Base-by-base conservation (phyloP, 2,113 vertebrate species). In the Sula dactylatra region DNA sequence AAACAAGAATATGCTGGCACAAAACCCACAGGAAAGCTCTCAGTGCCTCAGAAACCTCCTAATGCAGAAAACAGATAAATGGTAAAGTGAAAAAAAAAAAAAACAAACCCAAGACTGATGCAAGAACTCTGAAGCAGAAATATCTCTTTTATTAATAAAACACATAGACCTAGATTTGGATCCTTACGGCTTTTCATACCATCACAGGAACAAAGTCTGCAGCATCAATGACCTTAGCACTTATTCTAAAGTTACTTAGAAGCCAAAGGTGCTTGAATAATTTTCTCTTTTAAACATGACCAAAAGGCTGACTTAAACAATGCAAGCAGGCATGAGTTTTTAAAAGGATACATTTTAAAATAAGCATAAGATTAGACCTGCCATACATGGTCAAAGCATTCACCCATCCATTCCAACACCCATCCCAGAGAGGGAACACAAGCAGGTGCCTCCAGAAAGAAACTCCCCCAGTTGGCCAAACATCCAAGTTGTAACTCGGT, bases 261-360 rank as follows among this genome's bases (percentile, higher is more conserved):
- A 87, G 52, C 13, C 36, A 55, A 49, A 74, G 9, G 8, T 16
- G n/a, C 32, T 50, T 16, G 7, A 47, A 27, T 50, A 27, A 56
- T 45, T 84, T 58, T 16, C 12, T 54, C 32, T 52, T 64, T 76
- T 22, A 42, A 86, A 69, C 17, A 29, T 9, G 65, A 42, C 4
- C 2, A 0, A 71, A 85, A 67, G 9, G 17, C 12, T 62, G 50
- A 79, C 29, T 71, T 32, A 27, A 61, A 44, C 11, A 83, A n/a
- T 2, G 2, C 18, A 36, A 69, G 24, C 24, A n/a, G 0, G 1
- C 5, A 0, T 0, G 12, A 21, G 73, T 26, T 82, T 95, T 76
- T 69, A 47, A 47, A 88, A 87, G 20, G 64, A 6, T 6, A 10
- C 11, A 17, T 40, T 72, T 82, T 38, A 52, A 93, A 79, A 82